Conservation (phyloP, 2,888 invertebrate genomes). For the Eustalomyia histrio region DNA sequence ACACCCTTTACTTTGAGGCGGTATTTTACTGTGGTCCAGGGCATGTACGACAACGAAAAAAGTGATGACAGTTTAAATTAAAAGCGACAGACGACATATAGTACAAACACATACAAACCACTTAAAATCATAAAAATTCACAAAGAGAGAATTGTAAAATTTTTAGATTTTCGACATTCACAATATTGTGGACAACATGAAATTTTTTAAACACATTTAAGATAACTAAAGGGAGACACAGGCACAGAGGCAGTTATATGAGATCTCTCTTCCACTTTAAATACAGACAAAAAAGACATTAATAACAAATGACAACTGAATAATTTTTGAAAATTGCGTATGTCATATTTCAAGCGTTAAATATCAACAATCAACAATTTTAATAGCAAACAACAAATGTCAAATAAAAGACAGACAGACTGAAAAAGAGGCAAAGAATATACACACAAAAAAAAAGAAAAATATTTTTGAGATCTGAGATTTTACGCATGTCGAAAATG, state of each 20-base stretch:
- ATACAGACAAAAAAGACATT: conserved; percentile 47
- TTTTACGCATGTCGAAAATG: conserved; percentile 41
- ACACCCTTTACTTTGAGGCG: conserved; percentile 32
- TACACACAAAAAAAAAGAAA: conserved; percentile 30
- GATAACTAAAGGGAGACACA: neutral
- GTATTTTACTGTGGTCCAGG: conserved; percentile 61
- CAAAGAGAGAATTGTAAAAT: conserved; percentile 19
- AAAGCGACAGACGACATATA: conserved; percentile 60
- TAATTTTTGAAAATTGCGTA: conserved; percentile 68
- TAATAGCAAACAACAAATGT: conserved; percentile 60
- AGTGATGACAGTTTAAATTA: conserved; percentile 64
- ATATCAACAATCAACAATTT: conserved; percentile 67
- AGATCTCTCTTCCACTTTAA: conserved; percentile 5
- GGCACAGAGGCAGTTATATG: neutral
- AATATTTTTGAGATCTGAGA: conserved; percentile 45
- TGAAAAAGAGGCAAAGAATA: conserved; percentile 16
- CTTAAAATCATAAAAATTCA: conserved; percentile 40
- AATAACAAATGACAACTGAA: conserved; percentile 68
- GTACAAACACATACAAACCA: conserved; percentile 34
- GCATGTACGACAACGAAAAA: conserved; percentile 23
- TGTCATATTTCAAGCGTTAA: conserved; percentile 67
- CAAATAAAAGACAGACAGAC: conserved; percentile 43
- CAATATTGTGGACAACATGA: conserved; percentile 55
- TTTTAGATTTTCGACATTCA: conserved; percentile 50
- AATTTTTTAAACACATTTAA: conserved; percentile 11